These are phyloP conservation scores for Gari tellinella DNA, from an alignment of 2,888 invertebrate genomes.

Conservation along the genomic window DNA sequence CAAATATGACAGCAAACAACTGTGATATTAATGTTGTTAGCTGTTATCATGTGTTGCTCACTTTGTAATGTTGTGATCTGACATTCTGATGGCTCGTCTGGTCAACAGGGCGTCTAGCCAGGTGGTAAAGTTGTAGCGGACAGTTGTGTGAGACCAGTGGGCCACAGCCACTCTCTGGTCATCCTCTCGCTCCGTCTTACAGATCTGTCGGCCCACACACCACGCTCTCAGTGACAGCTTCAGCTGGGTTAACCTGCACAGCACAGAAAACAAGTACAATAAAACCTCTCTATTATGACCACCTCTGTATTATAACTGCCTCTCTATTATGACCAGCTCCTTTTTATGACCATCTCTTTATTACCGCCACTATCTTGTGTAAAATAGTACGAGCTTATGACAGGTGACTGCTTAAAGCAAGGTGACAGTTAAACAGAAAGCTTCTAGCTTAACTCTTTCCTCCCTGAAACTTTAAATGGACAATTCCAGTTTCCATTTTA, in stretches of 20 bases:
- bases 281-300: neutral
- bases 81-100: conserved; percentile 60
- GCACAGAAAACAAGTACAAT: neutral
- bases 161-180: conserved; percentile 64
- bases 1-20: too few relatives aligned
- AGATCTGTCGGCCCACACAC: conserved; percentile 62
- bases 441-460: too few relatives aligned
- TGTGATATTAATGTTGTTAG: too few relatives aligned
- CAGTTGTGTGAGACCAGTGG: conserved; percentile 63
- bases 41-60: neutral
- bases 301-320: too few relatives aligned
- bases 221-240: conserved; percentile 62
- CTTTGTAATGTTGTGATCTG: conserved; percentile 38
- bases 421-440: too few relatives aligned
- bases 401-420: too few relatives aligned
- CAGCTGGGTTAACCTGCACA: conserved; percentile 52
- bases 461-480: too few relatives aligned
- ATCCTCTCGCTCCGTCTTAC: conserved; percentile 61
- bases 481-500: too few relatives aligned
- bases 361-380: too few relatives aligned
- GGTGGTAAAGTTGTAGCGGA: conserved; percentile 58
- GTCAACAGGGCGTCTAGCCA: conserved; percentile 69
- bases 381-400: too few relatives aligned
- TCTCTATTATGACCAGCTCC: too few relatives aligned
- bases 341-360: too few relatives aligned